phyloP scores from a whole-genome alignment of 2,113 vertebrate species.

The Dipodomys ordii region DNA sequence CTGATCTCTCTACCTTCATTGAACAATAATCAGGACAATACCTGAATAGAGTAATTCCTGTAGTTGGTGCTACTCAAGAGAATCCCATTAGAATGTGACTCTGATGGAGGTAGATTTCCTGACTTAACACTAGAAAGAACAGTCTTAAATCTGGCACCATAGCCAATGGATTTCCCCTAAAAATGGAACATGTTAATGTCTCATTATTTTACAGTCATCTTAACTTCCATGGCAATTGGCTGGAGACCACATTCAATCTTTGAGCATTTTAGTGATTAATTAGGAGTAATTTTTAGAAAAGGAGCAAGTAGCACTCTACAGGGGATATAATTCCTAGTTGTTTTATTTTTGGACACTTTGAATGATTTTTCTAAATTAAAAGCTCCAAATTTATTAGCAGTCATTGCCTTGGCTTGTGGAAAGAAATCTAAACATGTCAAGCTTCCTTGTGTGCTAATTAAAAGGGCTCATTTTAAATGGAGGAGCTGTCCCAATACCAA shows the following conservation, averaged over 20 bases:
- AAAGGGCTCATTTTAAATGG: conserved; percentile 27
- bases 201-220: conserved; percentile 12
- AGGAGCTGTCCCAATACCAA: not conserved
- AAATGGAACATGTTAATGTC: not conserved
- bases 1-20: not conserved
- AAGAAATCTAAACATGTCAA: conserved; percentile 47
- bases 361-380: conserved; percentile 64
- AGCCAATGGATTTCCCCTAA: not conserved
- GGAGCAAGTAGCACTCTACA: not conserved
- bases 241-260: not conserved
- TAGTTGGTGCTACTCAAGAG: not conserved
- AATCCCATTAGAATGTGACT: not conserved
- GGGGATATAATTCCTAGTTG: not conserved
- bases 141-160: not conserved
- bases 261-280: conserved; percentile 17
- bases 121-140: not conserved
- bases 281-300: conserved; percentile 42
- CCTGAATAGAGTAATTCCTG: not conserved
- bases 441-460: not conserved
- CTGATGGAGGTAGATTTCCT: not conserved
- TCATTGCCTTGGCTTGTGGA: not conserved
- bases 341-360: conserved; percentile 26
- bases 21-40: not conserved
- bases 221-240: not conserved
- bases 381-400: conserved; percentile 16